Percentiles rank a stretch among this genome's conserved stretches.
phyloP scores from a whole-genome alignment of 37 sponge, comb jelly and placozoan genomes.

The Hormiphora californensis region DNA sequence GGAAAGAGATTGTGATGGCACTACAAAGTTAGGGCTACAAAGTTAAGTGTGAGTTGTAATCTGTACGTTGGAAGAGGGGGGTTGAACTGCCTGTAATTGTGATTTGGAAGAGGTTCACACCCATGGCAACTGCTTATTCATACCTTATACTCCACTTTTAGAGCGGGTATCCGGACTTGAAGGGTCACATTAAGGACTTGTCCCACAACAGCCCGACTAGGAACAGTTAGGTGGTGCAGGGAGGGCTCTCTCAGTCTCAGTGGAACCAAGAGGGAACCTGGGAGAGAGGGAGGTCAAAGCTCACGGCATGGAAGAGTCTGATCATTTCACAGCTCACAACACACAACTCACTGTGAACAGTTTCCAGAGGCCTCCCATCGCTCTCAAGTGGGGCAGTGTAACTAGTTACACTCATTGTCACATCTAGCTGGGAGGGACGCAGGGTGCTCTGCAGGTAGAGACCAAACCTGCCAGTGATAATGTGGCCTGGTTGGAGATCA shows the following conservation, averaged over 20 bases:
- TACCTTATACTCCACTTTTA: slow-evolving; percentile 2
- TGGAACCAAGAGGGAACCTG: slow-evolving; percentile 31
- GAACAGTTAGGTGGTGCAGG: not conserved
- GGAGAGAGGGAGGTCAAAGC: not conserved
- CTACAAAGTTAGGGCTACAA: no score
- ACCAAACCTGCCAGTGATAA: slow-evolving; percentile 14
- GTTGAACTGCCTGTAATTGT: no score
- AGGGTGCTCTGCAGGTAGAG: slow-evolving; percentile 32
- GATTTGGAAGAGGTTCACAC: no score
- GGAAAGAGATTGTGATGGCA: no score
- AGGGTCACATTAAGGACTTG: not conserved
- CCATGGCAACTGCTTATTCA: not conserved
- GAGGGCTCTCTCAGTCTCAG: not conserved
- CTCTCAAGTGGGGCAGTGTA: slow-evolving; percentile 25
- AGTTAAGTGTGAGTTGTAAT: no score
- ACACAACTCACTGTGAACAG: not conserved
- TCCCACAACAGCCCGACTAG: not conserved
- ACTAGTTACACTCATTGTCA: not conserved
- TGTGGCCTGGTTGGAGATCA: slow-evolving; percentile 34
- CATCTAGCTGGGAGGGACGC: not conserved
- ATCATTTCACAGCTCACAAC: not conserved
- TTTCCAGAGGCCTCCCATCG: not conserved
- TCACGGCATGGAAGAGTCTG: not conserved
- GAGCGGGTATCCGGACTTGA: not conserved
- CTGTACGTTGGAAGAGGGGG: no score